Evolutionary conservation across 1,140 invertebrate genomes (phyloP), one percentile per base, ranked within the genome.

Genomic region (Calycopis cecrops): DNA sequence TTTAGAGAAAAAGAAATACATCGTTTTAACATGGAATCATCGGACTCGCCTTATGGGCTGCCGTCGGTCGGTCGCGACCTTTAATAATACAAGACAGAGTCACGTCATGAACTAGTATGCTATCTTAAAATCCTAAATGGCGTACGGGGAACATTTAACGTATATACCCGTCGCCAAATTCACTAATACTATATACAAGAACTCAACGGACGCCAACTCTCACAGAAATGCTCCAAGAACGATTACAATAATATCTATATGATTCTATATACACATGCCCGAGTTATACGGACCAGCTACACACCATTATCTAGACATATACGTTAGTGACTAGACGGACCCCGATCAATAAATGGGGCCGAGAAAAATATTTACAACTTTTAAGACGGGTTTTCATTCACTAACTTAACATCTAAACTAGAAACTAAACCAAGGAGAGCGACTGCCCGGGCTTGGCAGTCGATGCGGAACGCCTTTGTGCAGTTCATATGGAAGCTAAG

Each of bases 311-410:
- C 40, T 44, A 44, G 40, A 44, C 40, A 44, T 44, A 66, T 78
- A 76, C 64, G 57, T 67, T 77, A 85, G 69, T 85, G 82, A 85
- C 82, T 85, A 85, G 81, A 85, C 60, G 48, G 62, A 63, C 78
- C 76, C 65, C 37, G 50, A 68, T 72, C 59, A 61, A 55, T 62
- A 53, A 56, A 42, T 42, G 69, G 73, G 63, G 79, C 69, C 73
- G 52, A 28, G 21, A 60, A 55, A 62, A 51, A 63, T 77, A 78
- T 78, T 67, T 78, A 78, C 75, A 77, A 57, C 35, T 65, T 28
- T 28, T n/a, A 77, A 69, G 70, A 73, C 70, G 60, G 65, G 72
- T 80, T 75, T 67, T 57, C 52, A 52, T 73, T 78, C 74, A 73
- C 67, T 79, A 79, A 62, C 68, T 73, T 73, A 76, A 69, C 65